Evolutionary conservation across 2,888 invertebrate genomes (phyloP).

Genomic region (Cyclophora albipunctata): DNA sequence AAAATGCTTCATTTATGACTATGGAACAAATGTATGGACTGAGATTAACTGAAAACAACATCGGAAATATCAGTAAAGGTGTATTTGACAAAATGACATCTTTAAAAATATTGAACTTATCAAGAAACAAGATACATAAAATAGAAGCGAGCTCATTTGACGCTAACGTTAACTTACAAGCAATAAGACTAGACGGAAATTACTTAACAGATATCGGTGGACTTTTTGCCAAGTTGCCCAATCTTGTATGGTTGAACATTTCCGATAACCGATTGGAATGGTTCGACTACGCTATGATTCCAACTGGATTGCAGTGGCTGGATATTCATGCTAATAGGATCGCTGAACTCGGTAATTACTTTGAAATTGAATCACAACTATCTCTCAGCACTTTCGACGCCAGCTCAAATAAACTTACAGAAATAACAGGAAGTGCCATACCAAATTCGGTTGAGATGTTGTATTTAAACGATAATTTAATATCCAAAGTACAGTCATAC

Average conservation of each 20-base stretch:
- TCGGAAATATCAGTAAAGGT: constrained; percentile 85
- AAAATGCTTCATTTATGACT: constrained; percentile 86
- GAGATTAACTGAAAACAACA: constrained; percentile 89
- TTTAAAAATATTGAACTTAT: constrained; percentile 87
- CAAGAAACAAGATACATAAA: constrained; percentile 86
- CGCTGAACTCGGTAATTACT: constrained; percentile 87
- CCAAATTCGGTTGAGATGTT: constrained; percentile 88
- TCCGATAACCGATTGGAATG: constrained; percentile 88
- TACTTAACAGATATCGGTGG: constrained; percentile 85
- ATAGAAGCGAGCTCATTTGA: constrained; percentile 87
- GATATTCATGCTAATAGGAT: constrained; percentile 91
- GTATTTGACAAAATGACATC: constrained; percentile 86
- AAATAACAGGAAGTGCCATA: constrained; percentile 87
- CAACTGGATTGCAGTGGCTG: constrained; percentile 87
- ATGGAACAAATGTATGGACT: constrained; percentile 88
- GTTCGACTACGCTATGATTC: constrained; percentile 91
- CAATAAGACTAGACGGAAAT: constrained; percentile 88
- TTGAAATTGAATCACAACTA: constrained; percentile 86
- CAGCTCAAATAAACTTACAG: constrained; percentile 86
- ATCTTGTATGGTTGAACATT: constrained; percentile 89
- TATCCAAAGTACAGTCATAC: constrained; percentile 88
- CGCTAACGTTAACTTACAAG: constrained; percentile 83
- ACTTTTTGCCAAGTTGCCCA: constrained; percentile 86
- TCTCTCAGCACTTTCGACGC: constrained; percentile 88
- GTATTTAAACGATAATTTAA: constrained; percentile 86